Conservation (phyloP, 2,797 vertebrate genomes). For the Tragelaphus eurycerus region DNA sequence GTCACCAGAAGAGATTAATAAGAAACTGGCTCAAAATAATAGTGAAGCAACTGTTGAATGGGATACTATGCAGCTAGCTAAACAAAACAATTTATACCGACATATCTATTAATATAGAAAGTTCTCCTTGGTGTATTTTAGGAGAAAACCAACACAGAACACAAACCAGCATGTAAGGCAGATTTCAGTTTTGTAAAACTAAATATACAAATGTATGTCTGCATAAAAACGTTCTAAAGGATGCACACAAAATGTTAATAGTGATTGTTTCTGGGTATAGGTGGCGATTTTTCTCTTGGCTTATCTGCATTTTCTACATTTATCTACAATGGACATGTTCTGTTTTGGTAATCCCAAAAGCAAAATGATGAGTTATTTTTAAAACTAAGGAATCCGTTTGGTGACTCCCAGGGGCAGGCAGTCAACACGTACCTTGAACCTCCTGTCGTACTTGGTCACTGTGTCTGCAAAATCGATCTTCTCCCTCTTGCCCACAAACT, state of each 20-base stretch:
- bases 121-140: not conserved
- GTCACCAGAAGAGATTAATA: not conserved
- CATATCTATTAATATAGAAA: not conserved
- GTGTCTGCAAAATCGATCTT: slow-evolving; percentile 98
- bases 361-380: not conserved
- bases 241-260: not conserved
- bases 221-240: not conserved
- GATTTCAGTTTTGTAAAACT: not conserved
- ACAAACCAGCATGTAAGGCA: not conserved
- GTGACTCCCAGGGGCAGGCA: not conserved
- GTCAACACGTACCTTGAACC: slow-evolving; percentile 90
- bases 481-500: slow-evolving; percentile 96
- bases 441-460: slow-evolving; percentile 94
- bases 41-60: not conserved
- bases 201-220: not conserved
- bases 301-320: not conserved
- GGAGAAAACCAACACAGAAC: not conserved
- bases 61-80: not conserved
- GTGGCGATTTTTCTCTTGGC: not conserved
- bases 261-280: not conserved
- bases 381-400: not conserved
- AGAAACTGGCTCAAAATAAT: not conserved
- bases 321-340: not conserved
- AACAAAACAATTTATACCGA: not conserved
- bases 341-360: not conserved